These are phyloP conservation scores for Quadroppia sp. DNA, from an alignment of 2,888 invertebrate genomes.

Conservation along the genomic window DNA sequence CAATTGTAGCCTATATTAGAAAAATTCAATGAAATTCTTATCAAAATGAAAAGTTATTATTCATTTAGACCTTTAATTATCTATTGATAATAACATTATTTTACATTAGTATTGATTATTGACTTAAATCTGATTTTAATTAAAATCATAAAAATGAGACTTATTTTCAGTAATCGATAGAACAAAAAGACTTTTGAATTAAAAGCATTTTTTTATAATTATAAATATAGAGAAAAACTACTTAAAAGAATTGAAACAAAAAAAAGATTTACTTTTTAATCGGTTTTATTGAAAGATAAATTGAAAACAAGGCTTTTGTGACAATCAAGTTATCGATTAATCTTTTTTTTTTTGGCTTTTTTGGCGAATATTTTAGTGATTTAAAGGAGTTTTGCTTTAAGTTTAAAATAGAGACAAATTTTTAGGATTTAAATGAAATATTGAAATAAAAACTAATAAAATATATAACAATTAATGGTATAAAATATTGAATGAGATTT, in stretches of 20 bases:
- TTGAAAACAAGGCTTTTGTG: not conserved
- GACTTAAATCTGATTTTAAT: not conserved
- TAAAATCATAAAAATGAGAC: not conserved
- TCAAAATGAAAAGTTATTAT: no score
- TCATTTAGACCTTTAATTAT: no score
- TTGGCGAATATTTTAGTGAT: no score
- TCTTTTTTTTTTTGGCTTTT: no score
- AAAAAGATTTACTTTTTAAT: not conserved
- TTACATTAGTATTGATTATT: no score
- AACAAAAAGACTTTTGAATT: not conserved
- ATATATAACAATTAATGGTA: no score
- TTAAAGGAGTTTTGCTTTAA: no score
- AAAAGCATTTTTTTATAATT: not conserved
- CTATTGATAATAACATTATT: no score
- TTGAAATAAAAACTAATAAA: no score
- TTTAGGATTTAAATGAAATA: no score
- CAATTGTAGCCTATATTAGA: constrained; percentile 4
- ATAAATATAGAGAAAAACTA: not conserved
- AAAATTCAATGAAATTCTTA: not conserved
- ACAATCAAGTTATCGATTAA: not conserved
- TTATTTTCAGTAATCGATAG: no score
- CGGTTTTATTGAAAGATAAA: not conserved
- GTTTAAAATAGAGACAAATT: no score
- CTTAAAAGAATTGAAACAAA: constrained; percentile 35
- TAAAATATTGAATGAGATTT: not conserved